A percentile compares a stretch with the other conserved stretches of the same genome.
These are phyloP conservation scores for Acrocyrtus sp. DNA, from an alignment of 2,888 invertebrate genomes.

Conservation along the genomic window DNA sequence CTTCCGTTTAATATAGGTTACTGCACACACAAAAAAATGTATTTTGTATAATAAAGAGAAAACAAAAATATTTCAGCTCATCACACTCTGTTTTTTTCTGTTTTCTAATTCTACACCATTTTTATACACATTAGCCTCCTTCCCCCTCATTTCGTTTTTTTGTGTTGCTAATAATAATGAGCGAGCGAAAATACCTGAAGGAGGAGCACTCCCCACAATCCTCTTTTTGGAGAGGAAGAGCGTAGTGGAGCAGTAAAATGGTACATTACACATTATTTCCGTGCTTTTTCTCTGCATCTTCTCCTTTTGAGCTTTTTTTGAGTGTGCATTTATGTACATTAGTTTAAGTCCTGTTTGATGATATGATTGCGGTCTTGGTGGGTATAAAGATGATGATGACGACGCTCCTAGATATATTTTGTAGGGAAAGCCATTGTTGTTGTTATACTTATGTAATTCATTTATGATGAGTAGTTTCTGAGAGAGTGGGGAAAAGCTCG, in stretches of 20 bases:
- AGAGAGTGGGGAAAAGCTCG: neutral
- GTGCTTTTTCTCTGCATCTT: neutral
- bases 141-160: no score
- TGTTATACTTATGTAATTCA: conserved; percentile 28
- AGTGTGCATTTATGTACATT: conserved; percentile 6
- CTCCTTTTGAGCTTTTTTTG: neutral
- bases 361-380: conserved; percentile 17
- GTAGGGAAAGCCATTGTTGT: conserved; percentile 11
- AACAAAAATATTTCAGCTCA: no score
- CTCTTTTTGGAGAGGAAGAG: no score
- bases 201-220: conserved; percentile 6
- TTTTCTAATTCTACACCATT: no score
- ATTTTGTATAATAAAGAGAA: no score
- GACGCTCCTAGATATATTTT: conserved; percentile 14
- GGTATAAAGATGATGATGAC: conserved; percentile 10
- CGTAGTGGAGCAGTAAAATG: conserved; percentile 22
- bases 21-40: no score
- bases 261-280: neutral
- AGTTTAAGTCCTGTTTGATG: conserved; percentile 26
- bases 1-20: no score
- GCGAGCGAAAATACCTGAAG: conserved; percentile 24
- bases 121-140: no score
- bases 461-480: conserved; percentile 21
- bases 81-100: no score
- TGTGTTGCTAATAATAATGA: conserved; percentile 22